Evolutionary conservation across 2,113 vertebrate genomes (phyloP).

Genomic region (Cyphomyrus plagiostoma): DNA sequence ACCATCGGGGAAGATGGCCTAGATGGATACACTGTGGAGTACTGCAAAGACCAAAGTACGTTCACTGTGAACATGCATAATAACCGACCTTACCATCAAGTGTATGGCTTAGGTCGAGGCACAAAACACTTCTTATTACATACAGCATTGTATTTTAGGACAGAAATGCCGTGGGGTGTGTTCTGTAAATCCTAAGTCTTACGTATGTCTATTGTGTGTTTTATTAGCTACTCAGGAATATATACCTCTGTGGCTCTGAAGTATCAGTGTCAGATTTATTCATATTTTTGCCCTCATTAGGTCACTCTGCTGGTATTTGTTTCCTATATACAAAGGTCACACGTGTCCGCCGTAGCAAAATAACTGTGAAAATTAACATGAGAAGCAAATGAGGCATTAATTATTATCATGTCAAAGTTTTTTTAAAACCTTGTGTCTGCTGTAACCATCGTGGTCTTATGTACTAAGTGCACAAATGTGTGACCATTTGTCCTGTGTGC

Average conservation of each 20-base stretch:
- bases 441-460: background rate
- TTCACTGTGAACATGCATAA: background rate
- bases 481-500: background rate
- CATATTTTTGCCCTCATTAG: background rate
- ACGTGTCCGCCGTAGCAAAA: background rate
- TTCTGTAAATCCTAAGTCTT: conserved; percentile 16
- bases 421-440: background rate
- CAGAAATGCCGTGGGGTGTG: background rate
- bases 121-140: background rate
- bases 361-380: background rate
- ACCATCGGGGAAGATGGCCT: conserved; percentile 59
- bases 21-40: conserved; percentile 80
- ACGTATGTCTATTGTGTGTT: conserved; percentile 25
- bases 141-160: background rate
- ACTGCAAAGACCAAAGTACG: conserved; percentile 85
- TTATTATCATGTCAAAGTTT: background rate
- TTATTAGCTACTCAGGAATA: conserved; percentile 32
- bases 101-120: background rate
- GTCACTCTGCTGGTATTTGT: background rate
- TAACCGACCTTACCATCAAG: background rate
- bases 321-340: background rate
- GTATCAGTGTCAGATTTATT: conserved; percentile 52
- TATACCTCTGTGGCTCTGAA: conserved; percentile 48
- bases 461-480: background rate
- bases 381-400: background rate